Evolutionary conservation across 2,797 vertebrate species (phyloP).

Genomic region (Brachyrhaphis roseni): DNA sequence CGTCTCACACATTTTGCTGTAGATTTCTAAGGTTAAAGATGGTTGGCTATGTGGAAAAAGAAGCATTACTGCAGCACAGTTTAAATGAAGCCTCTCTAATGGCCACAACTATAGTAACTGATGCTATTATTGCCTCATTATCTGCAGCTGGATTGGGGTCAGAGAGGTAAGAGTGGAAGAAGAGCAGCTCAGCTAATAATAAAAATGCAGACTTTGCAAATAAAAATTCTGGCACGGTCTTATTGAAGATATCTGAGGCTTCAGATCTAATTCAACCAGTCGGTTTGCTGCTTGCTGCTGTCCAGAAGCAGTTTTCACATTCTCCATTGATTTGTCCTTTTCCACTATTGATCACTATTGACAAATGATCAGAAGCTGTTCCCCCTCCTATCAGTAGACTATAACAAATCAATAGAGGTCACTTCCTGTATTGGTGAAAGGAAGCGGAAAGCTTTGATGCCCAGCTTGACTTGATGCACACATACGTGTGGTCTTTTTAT

Average conservation of each 20-base stretch:
- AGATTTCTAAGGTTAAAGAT: neutral
- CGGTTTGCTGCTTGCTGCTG: conserved; percentile 5
- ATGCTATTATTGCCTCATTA: neutral
- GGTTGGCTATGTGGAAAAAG: neutral
- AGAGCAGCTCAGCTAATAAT: neutral
- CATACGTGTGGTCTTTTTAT: neutral
- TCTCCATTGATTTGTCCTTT: conserved; percentile 28
- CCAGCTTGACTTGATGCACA: neutral
- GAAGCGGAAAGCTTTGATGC: conserved; percentile 10
- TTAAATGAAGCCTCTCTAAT: neutral
- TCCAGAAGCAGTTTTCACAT: conserved; percentile 11
- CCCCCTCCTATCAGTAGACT: conserved; percentile 7
- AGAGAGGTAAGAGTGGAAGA: neutral
- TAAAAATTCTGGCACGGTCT: neutral
- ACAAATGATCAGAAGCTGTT: conserved; percentile 28
- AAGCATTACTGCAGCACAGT: neutral
- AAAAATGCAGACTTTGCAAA: neutral
- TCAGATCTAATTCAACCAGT: neutral
- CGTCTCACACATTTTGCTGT: neutral
- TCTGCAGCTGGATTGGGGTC: neutral
- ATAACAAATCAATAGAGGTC: conserved; percentile 8
- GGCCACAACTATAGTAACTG: neutral
- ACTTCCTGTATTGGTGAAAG: conserved; percentile 30
- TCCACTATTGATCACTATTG: conserved; percentile 36
- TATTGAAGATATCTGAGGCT: neutral